Evolutionary conservation across 2,888 invertebrate species (phyloP), one percentile per base, ranked within the genome.

Genomic region (Troides helena): DNA sequence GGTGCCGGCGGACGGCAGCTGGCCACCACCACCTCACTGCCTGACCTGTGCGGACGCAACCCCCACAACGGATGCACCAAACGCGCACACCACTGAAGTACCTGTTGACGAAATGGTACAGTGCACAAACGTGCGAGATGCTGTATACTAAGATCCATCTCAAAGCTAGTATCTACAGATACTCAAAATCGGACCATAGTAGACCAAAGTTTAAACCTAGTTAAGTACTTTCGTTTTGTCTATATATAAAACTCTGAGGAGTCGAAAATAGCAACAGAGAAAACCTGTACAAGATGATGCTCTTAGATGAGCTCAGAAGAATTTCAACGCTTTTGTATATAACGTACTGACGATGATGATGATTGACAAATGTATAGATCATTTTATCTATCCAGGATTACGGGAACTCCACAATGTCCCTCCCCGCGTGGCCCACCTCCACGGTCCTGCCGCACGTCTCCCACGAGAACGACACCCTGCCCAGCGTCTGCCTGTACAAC

Each of bases 401-500:
- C 14, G 89, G 88, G 69, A 91, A 91, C 74, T 72, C 78, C 0
- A 87, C 89, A 1, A 86, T 91, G 6, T 77, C 86, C 0, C 76
- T 87, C 0, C 84, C 88, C 0, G 77, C 85, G 25, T 90, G 90
- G 89, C 90, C 89, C n/a, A 87, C 89, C 63, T 87, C 88, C 2
- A 88, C 91, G 0, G 88, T 90, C 63, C 78, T 86, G 71, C 88
- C 90, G 0, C 89, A 86, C 75, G 82, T 87, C 7, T 76, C 82
- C 18, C 92, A 81, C 75, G 92, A 86, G 75, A 93, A 92, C 79
- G 92, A 90, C 81, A 85, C 93, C 4, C 82, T 94, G 73, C 94
- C 94, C 8, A 86, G 90, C 8, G 93, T 93, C 72, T 95, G 94
- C 73, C 89, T 94, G 50, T 96, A 94, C 86, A 96, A 95, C 82